Conservation (phyloP, 2,888 invertebrate genomes). For the Acleris laterana region DNA sequence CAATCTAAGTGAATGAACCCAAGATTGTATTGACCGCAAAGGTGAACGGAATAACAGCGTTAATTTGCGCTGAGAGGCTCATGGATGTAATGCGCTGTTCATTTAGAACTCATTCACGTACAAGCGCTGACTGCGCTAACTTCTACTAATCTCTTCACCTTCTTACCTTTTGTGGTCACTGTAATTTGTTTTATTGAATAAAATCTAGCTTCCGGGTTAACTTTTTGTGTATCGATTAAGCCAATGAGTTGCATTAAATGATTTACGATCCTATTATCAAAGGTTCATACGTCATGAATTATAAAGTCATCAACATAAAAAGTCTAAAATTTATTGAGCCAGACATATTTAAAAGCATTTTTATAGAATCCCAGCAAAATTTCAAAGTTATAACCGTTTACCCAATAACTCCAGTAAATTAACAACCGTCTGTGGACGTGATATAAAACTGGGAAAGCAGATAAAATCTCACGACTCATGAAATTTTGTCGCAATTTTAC, state of each 20-base stretch:
- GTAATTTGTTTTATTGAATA: background rate
- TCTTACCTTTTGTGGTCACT: background rate
- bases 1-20: background rate
- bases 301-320: background rate
- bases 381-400: conserved; percentile 4
- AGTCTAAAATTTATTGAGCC: background rate
- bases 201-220: background rate
- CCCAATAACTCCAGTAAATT: conserved; percentile 14
- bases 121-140: conserved; percentile 21
- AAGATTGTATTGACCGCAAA: conserved; percentile 12
- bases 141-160: conserved; percentile 4
- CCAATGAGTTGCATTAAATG: too few species aligned
- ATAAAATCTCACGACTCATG: conserved; percentile 35
- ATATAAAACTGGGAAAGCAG: conserved; percentile 30
- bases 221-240: too few species aligned
- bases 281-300: background rate
- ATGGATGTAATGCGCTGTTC: conserved; percentile 13
- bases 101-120: conserved; percentile 28
- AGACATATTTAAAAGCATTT: background rate
- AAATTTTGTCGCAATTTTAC: conserved; percentile 36
- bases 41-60: conserved; percentile 9
- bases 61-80: conserved; percentile 17
- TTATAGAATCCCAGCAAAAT: background rate
- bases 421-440: conserved; percentile 25
- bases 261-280: background rate